Percentiles rank a stretch among this genome's conserved stretches.
Conservation (phyloP, 2,113 vertebrate species). For the Myiozetetes cayanensis region DNA sequence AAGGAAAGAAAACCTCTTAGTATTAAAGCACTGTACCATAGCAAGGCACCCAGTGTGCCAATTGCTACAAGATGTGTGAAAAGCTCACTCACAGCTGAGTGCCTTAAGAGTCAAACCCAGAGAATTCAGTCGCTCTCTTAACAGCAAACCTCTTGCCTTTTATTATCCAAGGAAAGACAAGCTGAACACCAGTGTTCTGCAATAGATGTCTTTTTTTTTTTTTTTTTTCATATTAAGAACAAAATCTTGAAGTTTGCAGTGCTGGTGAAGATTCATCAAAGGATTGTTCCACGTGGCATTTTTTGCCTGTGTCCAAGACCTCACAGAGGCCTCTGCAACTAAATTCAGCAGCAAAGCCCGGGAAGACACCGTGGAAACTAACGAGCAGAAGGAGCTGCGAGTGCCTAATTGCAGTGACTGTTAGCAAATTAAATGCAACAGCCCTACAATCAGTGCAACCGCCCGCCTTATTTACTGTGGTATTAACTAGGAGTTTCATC, state of each 20-base stretch:
- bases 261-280: neutral
- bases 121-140: neutral
- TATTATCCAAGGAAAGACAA: neutral
- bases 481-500: neutral
- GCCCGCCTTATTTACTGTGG: neutral
- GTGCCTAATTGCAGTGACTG: neutral
- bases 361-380: neutral
- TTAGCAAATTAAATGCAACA: neutral
- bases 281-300: neutral
- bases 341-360: neutral
- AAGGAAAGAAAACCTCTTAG: slow-evolving; percentile 51
- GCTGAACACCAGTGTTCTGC: neutral
- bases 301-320: neutral
- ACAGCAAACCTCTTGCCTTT: neutral
- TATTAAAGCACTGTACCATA: slow-evolving; percentile 51
- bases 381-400: neutral
- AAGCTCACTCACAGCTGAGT: slow-evolving; percentile 9
- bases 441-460: neutral
- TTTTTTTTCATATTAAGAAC: neutral
- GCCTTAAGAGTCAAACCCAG: neutral
- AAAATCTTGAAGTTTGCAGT: neutral
- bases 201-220: neutral
- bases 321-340: neutral
- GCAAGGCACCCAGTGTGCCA: slow-evolving; percentile 19
- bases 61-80: slow-evolving; percentile 18